A percentile compares a stretch with the other conserved stretches of the same genome.
These are phyloP conservation scores for Gadus chalcogrammus DNA, from an alignment of 2,113 vertebrate genomes.

Conservation along the genomic window DNA sequence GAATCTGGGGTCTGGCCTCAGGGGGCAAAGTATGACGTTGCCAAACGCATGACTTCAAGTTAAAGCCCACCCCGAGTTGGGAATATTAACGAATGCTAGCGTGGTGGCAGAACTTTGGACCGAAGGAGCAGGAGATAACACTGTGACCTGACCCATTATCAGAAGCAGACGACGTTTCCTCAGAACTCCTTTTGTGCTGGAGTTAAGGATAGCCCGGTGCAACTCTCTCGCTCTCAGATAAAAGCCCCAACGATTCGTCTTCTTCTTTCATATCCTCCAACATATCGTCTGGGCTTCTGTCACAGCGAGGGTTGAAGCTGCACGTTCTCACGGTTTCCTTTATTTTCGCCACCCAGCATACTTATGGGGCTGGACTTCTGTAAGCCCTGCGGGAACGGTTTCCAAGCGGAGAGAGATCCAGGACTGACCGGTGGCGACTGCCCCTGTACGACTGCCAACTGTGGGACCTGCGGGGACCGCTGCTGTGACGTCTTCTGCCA, in stretches of 20 bases:
- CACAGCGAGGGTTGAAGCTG: too few species aligned
- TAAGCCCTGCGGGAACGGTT: constrained; percentile 47
- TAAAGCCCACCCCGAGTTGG: background rate
- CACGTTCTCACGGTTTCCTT: too few species aligned
- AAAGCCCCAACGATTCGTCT: too few species aligned
- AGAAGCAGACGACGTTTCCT: constrained; percentile 9
- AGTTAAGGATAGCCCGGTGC: too few species aligned
- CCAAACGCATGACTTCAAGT: constrained; percentile 35
- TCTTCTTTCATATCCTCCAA: too few species aligned
- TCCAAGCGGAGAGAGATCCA: constrained; percentile 38
- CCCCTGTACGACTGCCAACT: constrained; percentile 30
- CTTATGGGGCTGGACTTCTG: constrained; percentile 59
- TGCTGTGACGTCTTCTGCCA: constrained; percentile 70
- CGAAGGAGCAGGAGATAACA: constrained; percentile 9
- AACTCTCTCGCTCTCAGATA: too few species aligned
- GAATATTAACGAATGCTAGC: constrained; percentile 22
- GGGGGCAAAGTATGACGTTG: constrained; percentile 28
- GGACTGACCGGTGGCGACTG: constrained; percentile 17
- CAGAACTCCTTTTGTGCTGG: too few species aligned
- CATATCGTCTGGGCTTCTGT: too few species aligned
- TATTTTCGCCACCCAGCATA: background rate
- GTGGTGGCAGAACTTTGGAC: constrained; percentile 31
- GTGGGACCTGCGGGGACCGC: constrained; percentile 54
- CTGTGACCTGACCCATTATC: background rate
- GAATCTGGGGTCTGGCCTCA: constrained; percentile 20